Evolutionary conservation across 2,888 invertebrate genomes (phyloP).

Genomic region (Dynastes grantii): DNA sequence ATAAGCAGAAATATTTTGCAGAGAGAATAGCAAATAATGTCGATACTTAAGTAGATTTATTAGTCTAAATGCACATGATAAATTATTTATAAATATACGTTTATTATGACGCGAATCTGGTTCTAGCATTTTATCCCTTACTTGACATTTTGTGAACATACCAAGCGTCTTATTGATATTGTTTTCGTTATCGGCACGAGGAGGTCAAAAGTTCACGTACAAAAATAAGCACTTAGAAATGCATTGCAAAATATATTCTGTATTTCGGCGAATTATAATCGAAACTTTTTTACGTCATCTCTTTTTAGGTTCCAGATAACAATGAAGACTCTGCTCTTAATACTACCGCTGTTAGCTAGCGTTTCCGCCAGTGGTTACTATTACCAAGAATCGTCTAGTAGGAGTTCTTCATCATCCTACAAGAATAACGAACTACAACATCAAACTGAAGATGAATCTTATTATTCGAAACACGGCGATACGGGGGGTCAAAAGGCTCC

Average conservation of each 20-base stretch:
- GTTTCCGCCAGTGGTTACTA: constrained; percentile 64
- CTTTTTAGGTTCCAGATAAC: constrained; percentile 20
- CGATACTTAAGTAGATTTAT: too few species aligned
- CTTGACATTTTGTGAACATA: too few species aligned
- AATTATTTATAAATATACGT: too few species aligned
- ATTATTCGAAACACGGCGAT: constrained; percentile 67
- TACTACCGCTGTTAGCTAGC: constrained; percentile 43
- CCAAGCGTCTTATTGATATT: too few species aligned
- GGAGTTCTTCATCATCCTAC: constrained; percentile 66
- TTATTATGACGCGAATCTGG: too few species aligned
- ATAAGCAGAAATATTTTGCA: too few species aligned
- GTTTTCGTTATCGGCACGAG: too few species aligned
- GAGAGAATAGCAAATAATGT: too few species aligned
- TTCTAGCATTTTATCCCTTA: too few species aligned
- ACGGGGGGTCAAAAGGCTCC: constrained; percentile 65
- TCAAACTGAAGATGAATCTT: constrained; percentile 68
- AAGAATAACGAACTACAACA: constrained; percentile 69
- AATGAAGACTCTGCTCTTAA: constrained; percentile 24
- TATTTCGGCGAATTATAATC: background rate
- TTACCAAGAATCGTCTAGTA: constrained; percentile 68
- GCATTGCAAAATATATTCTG: background rate
- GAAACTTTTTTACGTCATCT: background rate
- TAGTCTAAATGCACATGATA: too few species aligned
- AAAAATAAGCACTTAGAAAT: background rate
- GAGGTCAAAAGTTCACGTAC: too few species aligned